Base-by-base conservation (phyloP, 2,888 invertebrate genomes). In the Trissolcus brochymenae region DNA sequence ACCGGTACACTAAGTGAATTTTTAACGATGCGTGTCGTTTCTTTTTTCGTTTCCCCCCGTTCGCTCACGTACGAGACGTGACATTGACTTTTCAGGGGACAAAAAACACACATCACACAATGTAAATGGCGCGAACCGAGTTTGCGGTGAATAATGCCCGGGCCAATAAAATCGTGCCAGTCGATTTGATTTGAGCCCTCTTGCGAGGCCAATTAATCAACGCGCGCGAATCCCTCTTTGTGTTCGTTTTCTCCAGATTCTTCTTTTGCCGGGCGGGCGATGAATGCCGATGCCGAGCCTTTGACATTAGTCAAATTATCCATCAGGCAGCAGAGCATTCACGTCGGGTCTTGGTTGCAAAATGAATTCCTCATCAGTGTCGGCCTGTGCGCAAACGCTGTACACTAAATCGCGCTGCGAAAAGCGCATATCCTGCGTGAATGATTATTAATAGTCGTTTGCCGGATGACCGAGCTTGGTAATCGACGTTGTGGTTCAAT, bases 381-480 rank as follows among this genome's bases (percentile, higher is more conserved):
- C 59, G 46, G 62, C 16, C 53, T 21, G 46, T 17, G 50, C 51
- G 55, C 35, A 65, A 59, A 60, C 35, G 60, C 19, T 11, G 59
- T 68, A 76, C 81, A 81, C 80, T 81, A 81, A 81, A 81, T 80
- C 80, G 70, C 51, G 25, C 55, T 75, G 79, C 82, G 84, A 76
- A 82, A 85, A 85, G 86, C 87, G 87, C 88, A 86, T 86, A 87
- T 87, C 87, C 85, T 81, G 84, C 85, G 85, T 82, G 86, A 85
- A 87, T 86, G 85, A 85, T 87, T 84, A 87, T 88, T 88, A 87
- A 88, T 88, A 87, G 87, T 87, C 86, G 88, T 88, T 88, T 88
- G 84, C 87, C 86, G 88, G 87, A 88, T 88, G 86, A 84, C 84
- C 86, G 86, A 84, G 81, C 84, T 77, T 79, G 81, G 85, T 88